These are phyloP conservation scores for Limosa lapponica DNA, from an alignment of 2,797 vertebrate species.

Conservation along the genomic window DNA sequence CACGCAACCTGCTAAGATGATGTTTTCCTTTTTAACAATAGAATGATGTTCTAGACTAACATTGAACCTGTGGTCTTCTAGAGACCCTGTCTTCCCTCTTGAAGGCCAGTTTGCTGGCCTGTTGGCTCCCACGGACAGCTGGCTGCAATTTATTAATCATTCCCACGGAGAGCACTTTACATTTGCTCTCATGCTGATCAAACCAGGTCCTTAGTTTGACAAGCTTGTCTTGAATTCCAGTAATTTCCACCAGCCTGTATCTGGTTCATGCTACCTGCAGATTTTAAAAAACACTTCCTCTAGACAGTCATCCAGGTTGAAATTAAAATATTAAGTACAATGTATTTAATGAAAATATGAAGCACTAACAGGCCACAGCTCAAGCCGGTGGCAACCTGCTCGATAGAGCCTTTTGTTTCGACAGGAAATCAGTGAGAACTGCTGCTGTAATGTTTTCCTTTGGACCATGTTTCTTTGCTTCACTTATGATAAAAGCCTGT, in stretches of 20 bases:
- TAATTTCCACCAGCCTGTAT: neutral
- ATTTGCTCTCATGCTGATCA: neutral
- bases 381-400: neutral
- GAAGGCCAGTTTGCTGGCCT: neutral
- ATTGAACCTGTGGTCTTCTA: neutral
- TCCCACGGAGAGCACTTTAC: neutral
- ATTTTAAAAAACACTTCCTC: neutral
- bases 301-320: neutral
- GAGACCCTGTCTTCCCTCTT: neutral
- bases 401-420: neutral
- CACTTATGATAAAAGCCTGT: slow-evolving; percentile 51
- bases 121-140: neutral
- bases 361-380: neutral
- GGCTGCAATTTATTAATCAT: neutral
- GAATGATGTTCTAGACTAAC: accelerated
- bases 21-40: neutral
- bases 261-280: neutral
- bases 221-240: neutral
- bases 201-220: neutral
- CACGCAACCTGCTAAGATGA: neutral
- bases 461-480: slow-evolving; percentile 28
- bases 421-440: slow-evolving; percentile 7
- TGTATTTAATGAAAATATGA: neutral
- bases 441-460: neutral
- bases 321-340: neutral